Conservation (phyloP, 2,113 vertebrate species). For the Saguinus imperator region DNA sequence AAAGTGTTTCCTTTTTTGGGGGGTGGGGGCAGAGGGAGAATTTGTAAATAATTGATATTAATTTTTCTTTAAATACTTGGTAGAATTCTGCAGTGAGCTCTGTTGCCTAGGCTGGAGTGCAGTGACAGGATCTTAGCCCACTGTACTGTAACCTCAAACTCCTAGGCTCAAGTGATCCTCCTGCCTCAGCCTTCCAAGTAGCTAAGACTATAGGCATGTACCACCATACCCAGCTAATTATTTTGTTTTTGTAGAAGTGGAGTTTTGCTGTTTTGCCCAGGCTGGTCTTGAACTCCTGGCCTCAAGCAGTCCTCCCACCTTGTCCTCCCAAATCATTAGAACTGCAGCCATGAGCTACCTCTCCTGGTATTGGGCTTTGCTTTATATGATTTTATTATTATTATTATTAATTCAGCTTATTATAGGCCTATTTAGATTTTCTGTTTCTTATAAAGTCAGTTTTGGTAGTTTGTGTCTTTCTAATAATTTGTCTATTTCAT, state of each 20-base stretch:
- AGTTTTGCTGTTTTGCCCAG: not conserved
- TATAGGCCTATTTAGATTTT: not conserved
- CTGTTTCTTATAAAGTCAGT: not conserved
- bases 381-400: not conserved
- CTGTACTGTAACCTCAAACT: not conserved
- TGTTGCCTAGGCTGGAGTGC: not conserved
- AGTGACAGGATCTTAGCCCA: not conserved
- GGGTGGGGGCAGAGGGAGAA: not conserved
- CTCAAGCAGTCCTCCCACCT: not conserved
- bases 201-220: not conserved
- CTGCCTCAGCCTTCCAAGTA: not conserved
- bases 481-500: not conserved
- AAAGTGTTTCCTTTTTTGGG: not conserved
- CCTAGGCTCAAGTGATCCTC: not conserved
- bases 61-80: not conserved
- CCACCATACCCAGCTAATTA: not conserved
- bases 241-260: not conserved
- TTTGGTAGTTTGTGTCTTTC: not conserved
- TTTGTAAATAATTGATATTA: not conserved
- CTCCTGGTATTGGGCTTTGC: not conserved
- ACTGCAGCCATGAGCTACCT: not conserved
- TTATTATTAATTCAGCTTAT: not conserved
- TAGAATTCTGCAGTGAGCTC: not conserved
- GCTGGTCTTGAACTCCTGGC: not conserved
- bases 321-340: not conserved